These are phyloP conservation scores for Rotaria socialis DNA, from an alignment of 2,888 invertebrate species.

Conservation along the genomic window DNA sequence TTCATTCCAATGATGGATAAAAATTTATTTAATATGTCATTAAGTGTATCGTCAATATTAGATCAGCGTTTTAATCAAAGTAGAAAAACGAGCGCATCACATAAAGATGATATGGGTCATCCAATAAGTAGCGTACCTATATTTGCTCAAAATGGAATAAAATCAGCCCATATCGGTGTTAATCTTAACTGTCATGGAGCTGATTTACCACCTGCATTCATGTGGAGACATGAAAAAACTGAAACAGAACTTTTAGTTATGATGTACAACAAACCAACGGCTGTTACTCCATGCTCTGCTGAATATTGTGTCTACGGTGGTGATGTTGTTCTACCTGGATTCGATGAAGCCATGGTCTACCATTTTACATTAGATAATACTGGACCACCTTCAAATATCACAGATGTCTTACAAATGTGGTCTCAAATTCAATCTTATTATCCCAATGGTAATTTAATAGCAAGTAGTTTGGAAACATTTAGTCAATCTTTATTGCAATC, in stretches of 20 bases:
- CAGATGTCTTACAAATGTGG: neutral
- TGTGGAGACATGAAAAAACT: neutral
- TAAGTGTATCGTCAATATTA: neutral
- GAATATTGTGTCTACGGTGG: neutral
- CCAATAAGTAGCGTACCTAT: neutral
- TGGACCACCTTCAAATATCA: neutral
- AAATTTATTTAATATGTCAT: slow-evolving; percentile 16
- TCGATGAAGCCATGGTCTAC: neutral
- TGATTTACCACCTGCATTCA: neutral
- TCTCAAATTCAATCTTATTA: neutral
- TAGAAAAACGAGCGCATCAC: neutral
- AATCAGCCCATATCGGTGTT: neutral
- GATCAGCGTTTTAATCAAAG: neutral
- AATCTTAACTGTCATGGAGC: neutral
- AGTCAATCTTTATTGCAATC: neutral
- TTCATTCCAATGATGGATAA: slow-evolving; percentile 21
- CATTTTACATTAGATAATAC: neutral
- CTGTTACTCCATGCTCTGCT: neutral
- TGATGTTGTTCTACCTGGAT: slow-evolving; percentile 11
- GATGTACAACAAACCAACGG: neutral
- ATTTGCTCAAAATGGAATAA: neutral
- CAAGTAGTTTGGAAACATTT: neutral
- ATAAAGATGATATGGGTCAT: slow-evolving; percentile 24
- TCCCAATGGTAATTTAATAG: neutral
- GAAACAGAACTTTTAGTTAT: neutral